Percentiles rank a stretch among this genome's conserved stretches.
These are phyloP conservation scores for Artibeus jamaicensis DNA, from an alignment of 2,797 vertebrate genomes.

Conservation along the genomic window DNA sequence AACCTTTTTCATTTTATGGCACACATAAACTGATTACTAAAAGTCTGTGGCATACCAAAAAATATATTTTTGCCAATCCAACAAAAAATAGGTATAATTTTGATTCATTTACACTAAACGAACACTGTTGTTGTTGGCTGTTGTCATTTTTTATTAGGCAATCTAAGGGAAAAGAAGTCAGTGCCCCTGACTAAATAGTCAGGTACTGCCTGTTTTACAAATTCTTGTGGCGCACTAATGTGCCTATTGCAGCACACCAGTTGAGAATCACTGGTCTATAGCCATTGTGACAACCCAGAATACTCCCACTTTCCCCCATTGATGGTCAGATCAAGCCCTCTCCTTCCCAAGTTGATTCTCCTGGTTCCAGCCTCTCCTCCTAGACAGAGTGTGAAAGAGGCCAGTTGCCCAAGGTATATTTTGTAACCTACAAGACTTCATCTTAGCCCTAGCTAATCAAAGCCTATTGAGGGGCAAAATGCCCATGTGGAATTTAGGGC, in stretches of 20 bases:
- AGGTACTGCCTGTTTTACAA: not conserved
- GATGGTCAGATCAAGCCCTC: not conserved
- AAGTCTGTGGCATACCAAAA: not conserved
- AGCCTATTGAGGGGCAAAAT: not conserved
- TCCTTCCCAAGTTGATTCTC: not conserved
- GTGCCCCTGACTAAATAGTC: not conserved
- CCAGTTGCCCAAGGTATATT: not conserved
- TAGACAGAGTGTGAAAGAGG: not conserved
- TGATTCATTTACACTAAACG: not conserved
- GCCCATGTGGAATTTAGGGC: not conserved
- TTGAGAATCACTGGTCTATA: not conserved
- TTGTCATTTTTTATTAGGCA: not conserved
- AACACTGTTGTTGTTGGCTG: not conserved
- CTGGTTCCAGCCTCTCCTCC: not conserved
- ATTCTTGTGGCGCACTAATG: not conserved
- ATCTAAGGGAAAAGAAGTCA: not conserved
- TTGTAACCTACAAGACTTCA: not conserved
- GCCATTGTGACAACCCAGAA: not conserved
- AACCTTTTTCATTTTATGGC: not conserved
- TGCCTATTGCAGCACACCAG: not conserved
- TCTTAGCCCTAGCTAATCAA: not conserved
- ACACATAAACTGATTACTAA: not conserved
- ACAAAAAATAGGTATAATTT: not conserved
- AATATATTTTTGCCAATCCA: not conserved
- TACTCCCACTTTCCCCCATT: not conserved